These are phyloP conservation scores for Orussus abietinus DNA, from an alignment of 1,140 invertebrate genomes.

Conservation along the genomic window DNA sequence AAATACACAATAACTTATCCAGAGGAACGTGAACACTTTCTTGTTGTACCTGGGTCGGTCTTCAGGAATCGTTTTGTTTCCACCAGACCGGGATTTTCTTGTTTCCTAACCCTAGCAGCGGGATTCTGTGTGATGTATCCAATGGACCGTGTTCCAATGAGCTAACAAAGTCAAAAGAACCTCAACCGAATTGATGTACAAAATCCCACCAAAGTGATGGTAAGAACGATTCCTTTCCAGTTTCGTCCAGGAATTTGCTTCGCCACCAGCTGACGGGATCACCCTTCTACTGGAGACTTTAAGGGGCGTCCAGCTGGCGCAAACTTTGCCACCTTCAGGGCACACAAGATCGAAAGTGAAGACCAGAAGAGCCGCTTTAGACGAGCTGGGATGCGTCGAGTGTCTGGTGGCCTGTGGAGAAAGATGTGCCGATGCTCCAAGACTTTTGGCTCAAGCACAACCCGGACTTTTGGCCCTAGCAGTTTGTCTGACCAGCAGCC, in stretches of 20 bases:
- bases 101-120: too few species aligned
- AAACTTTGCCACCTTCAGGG: constrained; percentile 54
- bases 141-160: too few species aligned
- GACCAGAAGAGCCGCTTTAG: constrained; percentile 66
- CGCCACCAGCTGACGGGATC: constrained; percentile 78
- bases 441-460: constrained; percentile 69
- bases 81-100: too few species aligned
- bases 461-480: constrained; percentile 83
- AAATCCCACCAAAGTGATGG: too few species aligned
- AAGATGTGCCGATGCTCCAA: constrained; percentile 69
- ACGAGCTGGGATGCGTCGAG: constrained; percentile 86
- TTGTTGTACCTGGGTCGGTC: too few species aligned
- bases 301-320: constrained; percentile 76
- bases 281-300: constrained; percentile 75
- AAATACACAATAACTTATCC: too few species aligned
- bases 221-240: constrained; percentile 60
- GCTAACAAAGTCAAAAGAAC: too few species aligned
- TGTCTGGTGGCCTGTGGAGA: constrained; percentile 77
- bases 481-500: constrained; percentile 81
- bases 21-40: too few species aligned
- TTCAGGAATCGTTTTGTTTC: too few species aligned
- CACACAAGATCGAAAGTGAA: constrained; percentile 49
- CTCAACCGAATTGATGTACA: too few species aligned
- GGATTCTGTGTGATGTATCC: too few species aligned
- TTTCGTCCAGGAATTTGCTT: constrained; percentile 87